Evolutionary conservation across 2,888 invertebrate species (phyloP).

Genomic region (Cephus sareptanus): DNA sequence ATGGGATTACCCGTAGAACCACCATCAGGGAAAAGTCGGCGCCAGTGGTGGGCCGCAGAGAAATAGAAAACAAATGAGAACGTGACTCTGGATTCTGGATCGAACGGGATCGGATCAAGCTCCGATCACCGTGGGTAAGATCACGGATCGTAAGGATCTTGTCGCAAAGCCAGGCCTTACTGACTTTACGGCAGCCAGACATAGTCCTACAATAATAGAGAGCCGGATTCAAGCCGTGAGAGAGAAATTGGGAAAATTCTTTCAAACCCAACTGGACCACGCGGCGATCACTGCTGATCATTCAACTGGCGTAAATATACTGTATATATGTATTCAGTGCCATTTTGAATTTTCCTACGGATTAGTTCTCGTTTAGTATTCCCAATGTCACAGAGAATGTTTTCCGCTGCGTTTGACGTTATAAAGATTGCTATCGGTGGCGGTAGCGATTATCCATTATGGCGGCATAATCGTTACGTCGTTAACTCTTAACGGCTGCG

Average conservation of each 20-base stretch:
- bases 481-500: conserved; percentile 56
- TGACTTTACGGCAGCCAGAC: not conserved
- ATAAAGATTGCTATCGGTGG: conserved; percentile 60
- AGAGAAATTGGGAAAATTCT: not conserved
- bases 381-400: conserved; percentile 18
- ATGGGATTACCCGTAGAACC: conserved; percentile 60
- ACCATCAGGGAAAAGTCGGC: conserved; percentile 35
- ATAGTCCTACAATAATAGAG: not conserved
- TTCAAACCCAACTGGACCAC: not conserved
- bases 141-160: conserved; percentile 1
- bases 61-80: conserved; percentile 52
- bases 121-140: conserved; percentile 11
- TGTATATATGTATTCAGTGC: not conserved
- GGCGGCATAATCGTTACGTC: conserved; percentile 61
- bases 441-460: conserved; percentile 61
- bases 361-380: not conserved
- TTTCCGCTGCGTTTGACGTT: conserved; percentile 52
- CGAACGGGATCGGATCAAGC: conserved; percentile 19
- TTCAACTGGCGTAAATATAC: not conserved
- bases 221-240: not conserved
- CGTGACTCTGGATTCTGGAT: conserved; percentile 26
- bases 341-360: not conserved
- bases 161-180: not conserved
- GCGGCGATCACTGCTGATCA: not conserved
- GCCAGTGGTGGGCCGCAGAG: conserved; percentile 24